Evolutionary conservation across 1,140 invertebrate genomes (phyloP), one percentile per base, ranked within the genome.

Genomic region (Megathymus violae): DNA sequence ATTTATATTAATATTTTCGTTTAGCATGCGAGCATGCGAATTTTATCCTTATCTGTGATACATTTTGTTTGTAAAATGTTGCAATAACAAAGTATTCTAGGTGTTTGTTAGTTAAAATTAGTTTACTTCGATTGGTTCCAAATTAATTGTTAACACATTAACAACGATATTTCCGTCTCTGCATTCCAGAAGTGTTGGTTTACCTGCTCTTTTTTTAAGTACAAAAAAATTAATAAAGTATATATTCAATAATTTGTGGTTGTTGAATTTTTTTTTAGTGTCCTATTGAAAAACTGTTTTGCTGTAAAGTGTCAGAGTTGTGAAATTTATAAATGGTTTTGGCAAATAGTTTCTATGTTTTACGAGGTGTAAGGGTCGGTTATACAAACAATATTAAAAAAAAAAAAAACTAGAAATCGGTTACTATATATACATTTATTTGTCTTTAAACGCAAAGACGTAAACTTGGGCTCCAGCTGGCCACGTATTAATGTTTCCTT

Each of bases 21-120:
- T 22, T 47, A 47, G 16, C 47, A 25, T 41, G 36, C 11, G 40
- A 36, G 47, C 43, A 63, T 66, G 76, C 81, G 80, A 69, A 48
- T 68, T 69, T 80, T 81, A 74, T 11, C 70, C 70, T 79, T 87
- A 82, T 89, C 86, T 89, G 86, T 89, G 86, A 89, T 89, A 89
- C 79, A 74, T 81, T 85, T 78, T 71, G 71, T 89, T 83, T 75
- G 74, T 80, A 80, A 82, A 82, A 72, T 81, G 76, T 80, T 82
- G 82, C 80, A 86, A 84, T 86, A 83, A 82, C 73, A 62, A 68
- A 80, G 80, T 83, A 85, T 85, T 80, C 80, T 76, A 81, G 56
- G 71, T 67, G 67, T 72, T 46, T 75, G 43, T 62, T 71, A 75
- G 62, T 67, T 69, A 59, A 54, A 51, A 61, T 66, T 63, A 66